A percentile compares a stretch with the other conserved stretches of the same genome.
These are phyloP conservation scores for Noturus placidus DNA, from an alignment of 2,113 vertebrate genomes.

Conservation along the genomic window DNA sequence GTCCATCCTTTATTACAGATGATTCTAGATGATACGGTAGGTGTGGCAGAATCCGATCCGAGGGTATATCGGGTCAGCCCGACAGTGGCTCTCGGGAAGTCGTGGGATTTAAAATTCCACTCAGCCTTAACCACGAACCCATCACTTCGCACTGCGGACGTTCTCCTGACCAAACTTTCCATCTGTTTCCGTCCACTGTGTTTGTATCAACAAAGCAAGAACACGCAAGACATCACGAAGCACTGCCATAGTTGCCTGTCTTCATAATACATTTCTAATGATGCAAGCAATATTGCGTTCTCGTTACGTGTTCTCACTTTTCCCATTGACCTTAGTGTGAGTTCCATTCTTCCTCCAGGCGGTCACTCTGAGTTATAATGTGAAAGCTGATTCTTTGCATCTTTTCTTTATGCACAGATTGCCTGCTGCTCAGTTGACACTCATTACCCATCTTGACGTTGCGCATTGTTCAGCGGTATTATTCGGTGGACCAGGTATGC, in stretches of 20 bases:
- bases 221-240: background rate
- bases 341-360: slow-evolving; percentile 19
- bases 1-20: background rate
- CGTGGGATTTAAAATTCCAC: background rate
- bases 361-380: slow-evolving; percentile 9
- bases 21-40: background rate
- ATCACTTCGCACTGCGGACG: background rate
- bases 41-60: background rate
- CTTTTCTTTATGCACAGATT: background rate
- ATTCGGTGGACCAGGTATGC: slow-evolving; percentile 4
- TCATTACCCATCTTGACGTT: slow-evolving; percentile 17
- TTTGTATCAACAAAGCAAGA: background rate
- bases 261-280: background rate
- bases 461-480: slow-evolving; percentile 36
- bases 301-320: background rate
- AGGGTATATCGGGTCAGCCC: background rate
- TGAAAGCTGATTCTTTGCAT: slow-evolving; percentile 35
- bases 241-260: background rate
- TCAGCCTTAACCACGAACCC: background rate
- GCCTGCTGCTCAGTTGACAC: background rate
- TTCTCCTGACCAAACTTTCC: background rate
- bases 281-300: background rate
- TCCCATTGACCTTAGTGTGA: background rate
- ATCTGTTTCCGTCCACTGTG: background rate
- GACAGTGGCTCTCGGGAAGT: background rate